Conservation (phyloP, 1,140 invertebrate genomes). For the Zaprionus africanus region DNA sequence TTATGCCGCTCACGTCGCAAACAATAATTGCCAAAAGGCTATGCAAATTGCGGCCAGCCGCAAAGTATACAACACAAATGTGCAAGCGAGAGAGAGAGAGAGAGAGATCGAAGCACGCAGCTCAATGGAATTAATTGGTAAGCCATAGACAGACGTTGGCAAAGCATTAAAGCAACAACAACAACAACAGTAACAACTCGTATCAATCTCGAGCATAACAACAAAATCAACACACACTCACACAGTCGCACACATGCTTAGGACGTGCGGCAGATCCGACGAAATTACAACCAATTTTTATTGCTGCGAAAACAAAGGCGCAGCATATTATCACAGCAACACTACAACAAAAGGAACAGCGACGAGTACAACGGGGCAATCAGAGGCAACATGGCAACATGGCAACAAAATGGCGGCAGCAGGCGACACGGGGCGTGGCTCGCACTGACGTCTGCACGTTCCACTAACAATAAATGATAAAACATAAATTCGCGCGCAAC, state of each 20-base stretch:
- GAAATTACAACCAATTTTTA: constrained; percentile 83
- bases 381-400: constrained; percentile 41
- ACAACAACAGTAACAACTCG: constrained; percentile 38
- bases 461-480: constrained; percentile 83
- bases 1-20: constrained; percentile 71
- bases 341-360: constrained; percentile 9
- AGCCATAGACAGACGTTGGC: constrained; percentile 39
- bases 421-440: constrained; percentile 63
- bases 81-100: constrained; percentile 20
- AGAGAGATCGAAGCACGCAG: constrained; percentile 65
- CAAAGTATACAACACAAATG: constrained; percentile 73
- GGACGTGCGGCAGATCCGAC: constrained; percentile 39
- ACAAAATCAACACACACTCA: constrained; percentile 37
- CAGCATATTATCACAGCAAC: constrained; percentile 70
- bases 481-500: constrained; percentile 76
- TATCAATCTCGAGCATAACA: constrained; percentile 71
- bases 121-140: constrained; percentile 82
- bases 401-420: constrained; percentile 66
- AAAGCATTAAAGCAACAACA: constrained; percentile 53
- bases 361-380: constrained; percentile 17
- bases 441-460: constrained; percentile 67
- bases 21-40: constrained; percentile 75
- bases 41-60: constrained; percentile 71
- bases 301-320: constrained; percentile 80
- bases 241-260: constrained; percentile 25